phyloP scores from a whole-genome alignment of 1,140 invertebrate species.

The Drosophila fuyamai region DNA sequence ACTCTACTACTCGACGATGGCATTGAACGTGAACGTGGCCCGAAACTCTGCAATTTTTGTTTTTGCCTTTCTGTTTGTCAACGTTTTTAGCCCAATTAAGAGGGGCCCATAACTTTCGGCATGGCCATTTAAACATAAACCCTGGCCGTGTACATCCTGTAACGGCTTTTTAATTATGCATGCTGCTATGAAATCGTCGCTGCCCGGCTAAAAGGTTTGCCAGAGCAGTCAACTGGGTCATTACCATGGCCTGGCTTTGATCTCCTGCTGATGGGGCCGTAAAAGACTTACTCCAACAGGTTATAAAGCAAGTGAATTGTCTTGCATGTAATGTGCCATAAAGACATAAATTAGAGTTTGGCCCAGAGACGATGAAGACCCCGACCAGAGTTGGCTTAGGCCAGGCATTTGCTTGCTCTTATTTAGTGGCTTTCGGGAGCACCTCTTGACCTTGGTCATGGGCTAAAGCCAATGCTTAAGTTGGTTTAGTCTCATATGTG shows the following conservation, averaged over 20 bases:
- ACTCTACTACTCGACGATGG: slow-evolving; percentile 5
- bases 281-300: slow-evolving; percentile 52
- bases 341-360: slow-evolving; percentile 52
- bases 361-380: slow-evolving; percentile 18
- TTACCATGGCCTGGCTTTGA: slow-evolving; percentile 54
- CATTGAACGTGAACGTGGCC: slow-evolving; percentile 49
- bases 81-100: slow-evolving; percentile 42
- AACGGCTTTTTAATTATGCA: slow-evolving; percentile 75
- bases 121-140: slow-evolving; percentile 31
- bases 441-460: slow-evolving; percentile 23
- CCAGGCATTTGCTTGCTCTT: slow-evolving; percentile 20
- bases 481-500: not conserved
- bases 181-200: slow-evolving; percentile 62
- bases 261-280: slow-evolving; percentile 43
- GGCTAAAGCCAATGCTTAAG: not conserved
- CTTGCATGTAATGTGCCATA: slow-evolving; percentile 52
- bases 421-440: slow-evolving; percentile 9
- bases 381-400: slow-evolving; percentile 15
- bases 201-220: slow-evolving; percentile 33
- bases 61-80: slow-evolving; percentile 22
- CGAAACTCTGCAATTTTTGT: slow-evolving; percentile 17
- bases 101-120: slow-evolving; percentile 20
- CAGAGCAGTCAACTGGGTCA: slow-evolving; percentile 60
- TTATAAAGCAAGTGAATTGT: slow-evolving; percentile 54
- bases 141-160: slow-evolving; percentile 43